Base-by-base conservation (phyloP, 2,888 invertebrate species). In the Oscheius sp. region DNA sequence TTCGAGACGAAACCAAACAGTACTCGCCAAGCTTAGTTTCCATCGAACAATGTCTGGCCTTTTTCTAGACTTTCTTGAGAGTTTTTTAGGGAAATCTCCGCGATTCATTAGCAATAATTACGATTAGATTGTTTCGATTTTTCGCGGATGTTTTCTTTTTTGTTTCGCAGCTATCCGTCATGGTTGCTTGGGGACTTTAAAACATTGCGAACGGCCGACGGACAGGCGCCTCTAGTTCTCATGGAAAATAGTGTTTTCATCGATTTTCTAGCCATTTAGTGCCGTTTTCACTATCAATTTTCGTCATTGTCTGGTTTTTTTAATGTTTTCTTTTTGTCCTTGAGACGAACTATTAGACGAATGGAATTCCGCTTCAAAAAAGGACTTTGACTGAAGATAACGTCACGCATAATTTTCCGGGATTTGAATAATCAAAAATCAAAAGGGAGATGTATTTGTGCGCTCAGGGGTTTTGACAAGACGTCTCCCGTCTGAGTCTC, bases 81-180 rank as follows among this genome's bases (percentile, higher is more conserved):
- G n/a, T n/a, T n/a, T n/a, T n/a, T n/a, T n/a, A n/a, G n/a, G n/a
- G n/a, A n/a, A n/a, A n/a, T 10, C 46, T 17, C 20, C 5, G 46
- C 46, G 46, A n/a, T n/a, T n/a, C n/a, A n/a, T n/a, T n/a, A n/a
- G n/a, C n/a, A n/a, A n/a, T n/a, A n/a, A n/a, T n/a, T n/a, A n/a
- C n/a, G n/a, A n/a, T n/a, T n/a, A n/a, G n/a, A n/a, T n/a, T n/a
- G n/a, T n/a, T n/a, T n/a, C n/a, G n/a, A n/a, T n/a, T n/a, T n/a
- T n/a, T n/a, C n/a, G n/a, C n/a, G n/a, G n/a, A n/a, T n/a, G n/a
- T n/a, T n/a, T n/a, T n/a, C n/a, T n/a, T n/a, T n/a, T n/a, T n/a
- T n/a, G n/a, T n/a, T n/a, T n/a, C n/a, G 46, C 20, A 29, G 58
- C 42, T n/a, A 58, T 58, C 61, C 45, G 45, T 61, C 57, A 57